Evolutionary conservation across 2,113 vertebrate species (phyloP), one percentile per base, ranked within the genome.

Genomic region (Etheostoma spectabile): DNA sequence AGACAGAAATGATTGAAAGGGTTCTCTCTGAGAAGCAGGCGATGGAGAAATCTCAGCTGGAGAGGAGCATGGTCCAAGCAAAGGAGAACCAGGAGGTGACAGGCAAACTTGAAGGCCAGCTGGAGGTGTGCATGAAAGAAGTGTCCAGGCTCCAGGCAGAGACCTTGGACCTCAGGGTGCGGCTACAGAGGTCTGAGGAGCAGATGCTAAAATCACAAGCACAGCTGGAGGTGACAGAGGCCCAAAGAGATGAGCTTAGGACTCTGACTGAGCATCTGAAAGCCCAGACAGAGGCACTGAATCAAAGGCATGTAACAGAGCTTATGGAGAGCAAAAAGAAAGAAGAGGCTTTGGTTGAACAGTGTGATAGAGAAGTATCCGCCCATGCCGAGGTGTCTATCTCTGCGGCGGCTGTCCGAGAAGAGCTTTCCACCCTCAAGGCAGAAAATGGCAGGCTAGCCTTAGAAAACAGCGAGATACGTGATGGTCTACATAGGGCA

Each of bases 401-500:
- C 35, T 90, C 92, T 30, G 65, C 95, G 3, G 76, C 90, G 16
- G 90, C 82, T 49, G 38, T 95, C 33, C 92, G 86, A 55, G 94
- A 96, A 63, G 95, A 97, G 77, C 74, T 96, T 5, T 84, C 86
- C n/a, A 86, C 57, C 16, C 89, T 94, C 2, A 96, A 96, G 59
- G 84, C 83, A 3, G 91, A 93, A 67, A 94, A 96, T 12, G 87
- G 94, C 77, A 90, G 79, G 56, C 89, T 96, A 51, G 91, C 80
- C 13, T 85, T 94, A 62, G 97, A 98, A 86, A 96, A 92, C 0
- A 90, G 89, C 0, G 97, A 99, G 89, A 94, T 93, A 24, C 95
- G 95, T 35, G 98, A 98, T 53, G 91, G 95, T 57, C 95, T 98
- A 59, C 95, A 97, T 82, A 93, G 93, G 59, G 96, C 96, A 33